Evolutionary conservation across 2,888 invertebrate genomes (phyloP).

Genomic region (Pseudococcus longispinus): DNA sequence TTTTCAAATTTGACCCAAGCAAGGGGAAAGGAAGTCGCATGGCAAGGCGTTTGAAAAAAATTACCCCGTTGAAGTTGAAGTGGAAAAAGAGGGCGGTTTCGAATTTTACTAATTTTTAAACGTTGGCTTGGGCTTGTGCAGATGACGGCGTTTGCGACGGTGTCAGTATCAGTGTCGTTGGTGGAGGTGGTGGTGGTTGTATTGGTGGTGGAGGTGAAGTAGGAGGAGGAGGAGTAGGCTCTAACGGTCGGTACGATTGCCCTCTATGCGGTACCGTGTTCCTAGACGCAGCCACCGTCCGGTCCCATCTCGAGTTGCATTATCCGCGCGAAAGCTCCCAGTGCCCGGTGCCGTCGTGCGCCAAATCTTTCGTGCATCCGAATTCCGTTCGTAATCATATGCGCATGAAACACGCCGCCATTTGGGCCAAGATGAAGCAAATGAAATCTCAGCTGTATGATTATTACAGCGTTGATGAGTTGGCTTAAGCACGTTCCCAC

Average conservation of each 20-base stretch:
- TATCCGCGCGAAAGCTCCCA: slow-evolving; percentile 84
- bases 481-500: not conserved
- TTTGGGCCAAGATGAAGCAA: slow-evolving; percentile 85
- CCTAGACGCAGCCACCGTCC: slow-evolving; percentile 72
- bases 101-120: slow-evolving; percentile 14
- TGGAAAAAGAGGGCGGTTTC: not conserved
- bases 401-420: slow-evolving; percentile 80
- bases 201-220: slow-evolving; percentile 62
- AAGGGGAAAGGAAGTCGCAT: not conserved
- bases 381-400: slow-evolving; percentile 88
- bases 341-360: slow-evolving; percentile 77
- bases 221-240: slow-evolving; percentile 62
- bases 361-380: slow-evolving; percentile 79
- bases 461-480: not conserved
- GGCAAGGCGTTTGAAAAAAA: no score
- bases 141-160: slow-evolving; percentile 21
- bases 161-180: slow-evolving; percentile 46
- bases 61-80: no score
- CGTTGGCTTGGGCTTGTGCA: slow-evolving; percentile 44
- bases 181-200: slow-evolving; percentile 63
- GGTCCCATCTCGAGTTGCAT: slow-evolving; percentile 80
- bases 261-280: slow-evolving; percentile 76
- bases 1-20: no score
- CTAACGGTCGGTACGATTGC: slow-evolving; percentile 65
- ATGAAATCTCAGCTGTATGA: slow-evolving; percentile 64